A percentile compares a stretch with the other conserved stretches of the same genome.
Conservation (phyloP, 1,140 invertebrate genomes). For the Trypoxylus dichotomus region DNA sequence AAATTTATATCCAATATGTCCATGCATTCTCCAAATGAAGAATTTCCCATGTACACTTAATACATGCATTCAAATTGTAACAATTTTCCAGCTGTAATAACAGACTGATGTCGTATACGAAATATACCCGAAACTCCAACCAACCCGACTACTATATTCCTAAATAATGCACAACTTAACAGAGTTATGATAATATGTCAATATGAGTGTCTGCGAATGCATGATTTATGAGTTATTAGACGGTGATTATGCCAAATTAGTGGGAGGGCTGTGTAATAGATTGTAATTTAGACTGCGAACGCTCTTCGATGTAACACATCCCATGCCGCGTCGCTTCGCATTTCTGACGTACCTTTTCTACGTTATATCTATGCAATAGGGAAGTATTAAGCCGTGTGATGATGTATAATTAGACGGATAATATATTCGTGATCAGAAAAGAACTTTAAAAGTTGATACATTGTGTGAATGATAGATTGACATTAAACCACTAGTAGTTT, state of each 20-base stretch:
- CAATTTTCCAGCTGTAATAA: not conserved
- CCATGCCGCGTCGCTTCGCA: not conserved
- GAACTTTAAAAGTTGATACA: no score
- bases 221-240: conserved; percentile 44
- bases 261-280: conserved; percentile 38
- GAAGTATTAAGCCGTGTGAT: no score
- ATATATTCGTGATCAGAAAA: no score
- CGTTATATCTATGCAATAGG: no score
- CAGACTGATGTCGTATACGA: not conserved
- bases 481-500: no score
- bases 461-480: no score
- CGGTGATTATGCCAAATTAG: conserved; percentile 43
- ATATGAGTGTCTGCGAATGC: conserved; percentile 39
- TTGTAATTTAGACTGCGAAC: conserved; percentile 38
- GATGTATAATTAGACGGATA: no score
- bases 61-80: not conserved
- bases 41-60: not conserved
- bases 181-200: conserved; percentile 39
- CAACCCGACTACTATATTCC: not conserved
- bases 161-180: conserved; percentile 30
- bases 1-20: no score
- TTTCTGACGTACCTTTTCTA: not conserved
- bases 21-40: not conserved
- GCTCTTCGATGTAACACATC: conserved; percentile 33
- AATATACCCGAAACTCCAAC: not conserved